Evolutionary conservation across 2,888 invertebrate genomes (phyloP), one percentile per base, ranked within the genome.

Genomic region (Andricus curvator): DNA sequence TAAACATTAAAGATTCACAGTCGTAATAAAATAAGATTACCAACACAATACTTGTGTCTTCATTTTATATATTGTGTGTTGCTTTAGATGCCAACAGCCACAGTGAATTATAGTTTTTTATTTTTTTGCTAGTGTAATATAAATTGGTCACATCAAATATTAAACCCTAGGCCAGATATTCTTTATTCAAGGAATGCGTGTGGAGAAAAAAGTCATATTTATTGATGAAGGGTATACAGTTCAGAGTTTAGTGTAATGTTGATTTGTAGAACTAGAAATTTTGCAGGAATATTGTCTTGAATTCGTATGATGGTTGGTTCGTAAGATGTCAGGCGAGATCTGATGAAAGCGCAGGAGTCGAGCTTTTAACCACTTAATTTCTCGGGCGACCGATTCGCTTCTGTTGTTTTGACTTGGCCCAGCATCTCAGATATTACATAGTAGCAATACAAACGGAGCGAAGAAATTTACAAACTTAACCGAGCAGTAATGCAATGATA

Each of bases 401-500:
- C 25, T 56, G 25, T 37, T 74, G 33, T 74, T 74, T 74, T 74
- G 74, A 74, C 74, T 74, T 74, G 33, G 33, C 33, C 51, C 33
- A 25, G n/a, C 37, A 74, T 74, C 74, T 29, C 20, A 29, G 70
- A 70, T 70, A 70, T 70, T 70, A 70, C 48, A 74, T 74, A 56
- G 74, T 56, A 56, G 70, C 51, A 74, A 74, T 74, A 33, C 33
- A 56, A 74, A 56, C 56, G 56, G 51, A 51, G 25, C 74, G 48
- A 51, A 56, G 74, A 74, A 56, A 74, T 56, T 74, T 25, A 70
- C 70, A 48, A 70, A 70, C 51, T 70, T 74, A 56, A 74, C 33
- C 74, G 74, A 74, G 51, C 74, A 74, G 51, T 51, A 74, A 74
- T 56, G 56, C 74, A 74, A 51, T 48, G 74, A 74, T 74, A 51